Evolutionary conservation across 2,113 vertebrate genomes (phyloP).

Genomic region (Notarius lentiginosus): DNA sequence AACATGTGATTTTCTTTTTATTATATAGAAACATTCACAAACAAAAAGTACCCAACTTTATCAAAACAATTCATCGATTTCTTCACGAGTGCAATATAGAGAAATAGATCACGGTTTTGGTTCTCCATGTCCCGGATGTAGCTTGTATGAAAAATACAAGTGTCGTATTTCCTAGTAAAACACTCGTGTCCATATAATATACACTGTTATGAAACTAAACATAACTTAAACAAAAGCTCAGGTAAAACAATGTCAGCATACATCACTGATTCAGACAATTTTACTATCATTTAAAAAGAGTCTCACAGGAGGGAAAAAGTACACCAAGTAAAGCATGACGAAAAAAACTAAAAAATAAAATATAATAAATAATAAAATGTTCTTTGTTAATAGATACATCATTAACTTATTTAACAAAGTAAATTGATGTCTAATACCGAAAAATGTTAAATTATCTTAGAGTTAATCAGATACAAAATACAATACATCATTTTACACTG

Average conservation of each 20-base stretch:
- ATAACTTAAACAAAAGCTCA: not conserved
- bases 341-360: not conserved
- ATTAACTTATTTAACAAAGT: conserved; percentile 3
- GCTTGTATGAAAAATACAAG: too few relatives aligned
- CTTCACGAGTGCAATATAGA: too few relatives aligned
- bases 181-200: too few relatives aligned
- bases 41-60: too few relatives aligned
- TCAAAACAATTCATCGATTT: too few relatives aligned
- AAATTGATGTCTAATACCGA: not conserved
- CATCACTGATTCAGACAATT: not conserved
- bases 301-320: not conserved
- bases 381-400: not conserved
- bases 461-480: not conserved
- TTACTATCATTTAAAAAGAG: not conserved
- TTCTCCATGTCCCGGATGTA: too few relatives aligned
- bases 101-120: too few relatives aligned
- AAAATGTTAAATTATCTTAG: not conserved
- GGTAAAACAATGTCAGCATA: not conserved
- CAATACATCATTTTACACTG: not conserved
- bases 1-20: too few relatives aligned
- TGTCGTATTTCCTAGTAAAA: too few relatives aligned
- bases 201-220: too few relatives aligned
- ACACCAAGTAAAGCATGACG: not conserved
- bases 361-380: not conserved
- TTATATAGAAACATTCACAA: too few relatives aligned